Base-by-base conservation (phyloP, 2,888 invertebrate genomes). In the Chrysomela aeneicollis region DNA sequence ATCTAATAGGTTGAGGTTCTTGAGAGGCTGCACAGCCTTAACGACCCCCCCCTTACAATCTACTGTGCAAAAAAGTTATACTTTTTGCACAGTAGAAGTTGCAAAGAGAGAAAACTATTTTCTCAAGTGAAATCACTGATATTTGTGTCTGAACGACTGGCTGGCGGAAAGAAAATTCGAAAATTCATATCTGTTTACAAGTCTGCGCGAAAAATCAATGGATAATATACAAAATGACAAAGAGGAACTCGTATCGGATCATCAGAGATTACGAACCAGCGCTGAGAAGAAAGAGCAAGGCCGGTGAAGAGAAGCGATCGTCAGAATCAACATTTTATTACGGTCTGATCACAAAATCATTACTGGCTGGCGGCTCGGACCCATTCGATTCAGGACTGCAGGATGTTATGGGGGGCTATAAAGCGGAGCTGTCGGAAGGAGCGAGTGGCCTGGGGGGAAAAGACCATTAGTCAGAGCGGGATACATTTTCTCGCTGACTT, bases 391-490 rank as follows among this genome's bases (percentile, higher is more conserved):
- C 55, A 61, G 49, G 61, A 46, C 55, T 61, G 60, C 32, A 55
- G 64, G 61, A 66, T 62, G 65, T 59, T 67, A 66, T 66, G 35
- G 66, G 64, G 65, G 59, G 62, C 61, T 60, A 67, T 73, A 71
- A 73, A 73, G 63, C 63, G 46, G 66, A 63, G 37, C 9, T 22
- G 42, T 15, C 42, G 42, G 60, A 53, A 49, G 54, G 50, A 57
- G 61, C 55, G 64, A 59, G 66, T 63, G 64, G 69, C 50, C 67
- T 59, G 61, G 35, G 57, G 68, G 66, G 69, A 65, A 37, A 57
- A 46, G 54, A 57, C 71, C 73, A 74, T 74, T 74, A 73, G 72
- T 72, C 73, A 73, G 72, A 71, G 70, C 55, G 67, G 63, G 69
- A 68, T 60, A 65, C 63, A 64, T 59, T 63, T 66, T 66, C 64